Evolutionary conservation across 2,888 invertebrate species (phyloP).

Genomic region (Petrophora chlorosata): DNA sequence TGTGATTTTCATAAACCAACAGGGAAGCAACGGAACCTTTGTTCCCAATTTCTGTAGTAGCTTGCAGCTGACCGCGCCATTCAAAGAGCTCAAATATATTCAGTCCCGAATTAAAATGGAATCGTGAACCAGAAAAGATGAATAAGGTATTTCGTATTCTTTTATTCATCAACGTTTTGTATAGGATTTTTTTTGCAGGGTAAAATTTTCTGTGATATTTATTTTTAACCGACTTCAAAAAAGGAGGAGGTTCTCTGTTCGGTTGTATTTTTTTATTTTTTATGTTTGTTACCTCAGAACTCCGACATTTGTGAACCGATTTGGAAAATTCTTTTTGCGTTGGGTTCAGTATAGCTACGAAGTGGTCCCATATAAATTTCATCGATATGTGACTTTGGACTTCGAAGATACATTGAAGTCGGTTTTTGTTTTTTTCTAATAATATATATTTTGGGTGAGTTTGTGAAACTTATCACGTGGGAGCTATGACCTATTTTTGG

Average conservation of each 20-base stretch:
- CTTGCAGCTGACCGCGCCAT: conserved; percentile 8
- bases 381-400: too few species aligned
- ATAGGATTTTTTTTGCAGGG: conserved; percentile 23
- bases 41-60: conserved; percentile 13
- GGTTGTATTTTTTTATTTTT: too few species aligned
- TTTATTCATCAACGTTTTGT: conserved; percentile 35
- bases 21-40: conserved; percentile 1
- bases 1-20: conserved; percentile 2
- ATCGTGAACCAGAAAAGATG: conserved; percentile 26
- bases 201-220: conserved; percentile 19
- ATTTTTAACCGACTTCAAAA: conserved; percentile 20
- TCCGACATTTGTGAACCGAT: too few species aligned
- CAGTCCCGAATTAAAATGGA: conserved; percentile 23
- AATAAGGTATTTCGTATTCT: conserved; percentile 32
- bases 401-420: too few species aligned
- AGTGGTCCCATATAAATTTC: too few species aligned
- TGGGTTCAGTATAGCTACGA: too few species aligned
- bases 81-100: conserved; percentile 21
- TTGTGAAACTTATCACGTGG: background rate
- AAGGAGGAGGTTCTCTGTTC: too few species aligned
- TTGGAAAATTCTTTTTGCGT: too few species aligned
- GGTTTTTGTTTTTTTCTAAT: too few species aligned
- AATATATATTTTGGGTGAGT: too few species aligned
- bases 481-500: conserved; percentile 1
- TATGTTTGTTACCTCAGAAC: too few species aligned